Conservation (phyloP, 2,113 vertebrate species). For the Alces alces region DNA sequence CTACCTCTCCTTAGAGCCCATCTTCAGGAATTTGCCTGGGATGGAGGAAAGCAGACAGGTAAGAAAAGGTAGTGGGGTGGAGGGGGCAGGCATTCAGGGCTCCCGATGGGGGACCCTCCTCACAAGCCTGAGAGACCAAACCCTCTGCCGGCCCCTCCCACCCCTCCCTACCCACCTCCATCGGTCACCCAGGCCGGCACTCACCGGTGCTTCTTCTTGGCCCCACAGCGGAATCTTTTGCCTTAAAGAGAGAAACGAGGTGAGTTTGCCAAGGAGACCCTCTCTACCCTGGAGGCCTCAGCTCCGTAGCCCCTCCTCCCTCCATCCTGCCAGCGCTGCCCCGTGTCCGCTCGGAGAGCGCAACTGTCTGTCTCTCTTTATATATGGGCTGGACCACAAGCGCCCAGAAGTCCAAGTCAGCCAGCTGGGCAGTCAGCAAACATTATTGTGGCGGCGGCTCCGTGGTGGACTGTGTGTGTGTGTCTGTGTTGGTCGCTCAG, state of each 20-base stretch:
- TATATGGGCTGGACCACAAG: background rate
- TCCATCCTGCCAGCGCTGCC: background rate
- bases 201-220: slow-evolving; percentile 78
- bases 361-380: background rate
- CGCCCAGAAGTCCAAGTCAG: background rate
- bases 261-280: background rate
- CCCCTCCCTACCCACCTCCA: background rate
- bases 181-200: background rate
- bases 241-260: slow-evolving; percentile 72
- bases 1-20: slow-evolving; percentile 36
- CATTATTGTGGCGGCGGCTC: rapidly evolving
- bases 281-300: rapidly evolving
- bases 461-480: background rate
- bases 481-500: background rate
- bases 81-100: too few species aligned
- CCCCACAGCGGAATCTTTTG: slow-evolving; percentile 84
- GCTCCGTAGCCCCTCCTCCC: background rate
- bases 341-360: background rate
- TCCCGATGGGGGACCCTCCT: background rate
- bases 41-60: background rate
- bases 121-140: background rate
- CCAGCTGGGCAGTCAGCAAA: background rate
- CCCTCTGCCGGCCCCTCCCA: rapidly evolving
- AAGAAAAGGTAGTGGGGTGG: background rate
- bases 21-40: slow-evolving; percentile 43